Conservation (phyloP, 2,113 vertebrate genomes). For the Benitochromis conjunctus region DNA sequence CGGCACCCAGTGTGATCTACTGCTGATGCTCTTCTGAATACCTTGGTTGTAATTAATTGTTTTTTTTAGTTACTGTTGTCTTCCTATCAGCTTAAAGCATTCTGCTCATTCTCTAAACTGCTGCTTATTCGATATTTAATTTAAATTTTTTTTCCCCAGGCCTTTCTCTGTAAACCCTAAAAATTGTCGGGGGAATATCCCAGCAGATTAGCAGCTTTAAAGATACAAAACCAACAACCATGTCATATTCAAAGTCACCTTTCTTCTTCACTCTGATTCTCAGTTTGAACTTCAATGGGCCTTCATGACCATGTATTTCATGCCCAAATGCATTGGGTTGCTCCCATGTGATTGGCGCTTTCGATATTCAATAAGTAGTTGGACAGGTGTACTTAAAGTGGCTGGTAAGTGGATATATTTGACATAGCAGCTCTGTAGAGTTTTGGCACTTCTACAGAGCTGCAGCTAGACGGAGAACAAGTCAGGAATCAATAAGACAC, state of each 20-base stretch:
- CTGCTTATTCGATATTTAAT: not conserved
- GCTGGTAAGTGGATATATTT: no score
- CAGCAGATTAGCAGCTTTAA: not conserved
- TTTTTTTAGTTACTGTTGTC: not conserved
- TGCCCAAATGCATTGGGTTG: not conserved
- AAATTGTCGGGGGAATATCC: not conserved
- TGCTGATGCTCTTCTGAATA: not conserved
- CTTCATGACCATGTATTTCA: not conserved
- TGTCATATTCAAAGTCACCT: not conserved
- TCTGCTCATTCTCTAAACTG: not conserved
- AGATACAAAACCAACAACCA: not conserved
- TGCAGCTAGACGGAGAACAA: not conserved
- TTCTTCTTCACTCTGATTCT: not conserved
- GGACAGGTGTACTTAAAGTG: no score
- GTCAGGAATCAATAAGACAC: not conserved
- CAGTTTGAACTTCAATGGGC: not conserved
- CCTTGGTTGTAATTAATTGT: not conserved
- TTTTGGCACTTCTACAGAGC: no score
- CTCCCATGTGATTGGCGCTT: not conserved
- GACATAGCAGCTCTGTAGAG: no score
- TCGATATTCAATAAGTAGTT: no score
- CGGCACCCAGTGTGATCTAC: not conserved
- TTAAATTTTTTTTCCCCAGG: accelerated
- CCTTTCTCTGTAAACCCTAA: not conserved
- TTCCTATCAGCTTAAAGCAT: not conserved